Evolutionary conservation across 2,888 invertebrate species (phyloP).

Genomic region (Thereva nobilitata): DNA sequence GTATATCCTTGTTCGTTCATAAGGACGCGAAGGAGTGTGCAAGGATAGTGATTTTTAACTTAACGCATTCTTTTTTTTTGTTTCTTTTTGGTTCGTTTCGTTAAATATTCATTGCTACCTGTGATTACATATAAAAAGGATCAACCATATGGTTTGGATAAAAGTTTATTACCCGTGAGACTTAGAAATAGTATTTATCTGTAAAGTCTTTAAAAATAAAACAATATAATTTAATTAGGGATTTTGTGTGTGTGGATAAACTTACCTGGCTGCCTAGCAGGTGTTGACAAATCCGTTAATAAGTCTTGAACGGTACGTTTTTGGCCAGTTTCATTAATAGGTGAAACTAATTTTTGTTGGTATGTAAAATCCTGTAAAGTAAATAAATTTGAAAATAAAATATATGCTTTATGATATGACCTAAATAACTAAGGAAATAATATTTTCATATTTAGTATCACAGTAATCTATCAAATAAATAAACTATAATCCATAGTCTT

Average conservation of each 20-base stretch:
- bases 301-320: conserved; percentile 55
- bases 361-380: conserved; percentile 54
- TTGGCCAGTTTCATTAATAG: conserved; percentile 52
- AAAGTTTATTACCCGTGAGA: conserved; percentile 8
- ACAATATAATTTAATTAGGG: conserved; percentile 21
- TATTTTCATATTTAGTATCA: no score
- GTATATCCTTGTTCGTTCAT: no score
- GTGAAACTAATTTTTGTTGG: conserved; percentile 54
- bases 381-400: conserved; percentile 21
- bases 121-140: background rate
- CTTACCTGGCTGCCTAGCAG: conserved; percentile 56
- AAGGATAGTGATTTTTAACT: no score
- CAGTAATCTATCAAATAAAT: no score
- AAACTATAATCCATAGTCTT: no score
- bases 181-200: conserved; percentile 16
- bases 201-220: conserved; percentile 13
- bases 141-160: background rate
- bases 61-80: no score
- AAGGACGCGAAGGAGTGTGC: no score
- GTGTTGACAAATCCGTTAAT: conserved; percentile 55
- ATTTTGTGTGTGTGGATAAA: background rate
- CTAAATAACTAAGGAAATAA: no score
- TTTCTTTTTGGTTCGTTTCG: no score
- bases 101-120: no score
- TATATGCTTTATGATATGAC: no score